Percentiles rank a stretch among this genome's conserved stretches.
These are phyloP conservation scores for Drosophila ironensis DNA, from an alignment of 1,140 invertebrate species.

Conservation along the genomic window DNA sequence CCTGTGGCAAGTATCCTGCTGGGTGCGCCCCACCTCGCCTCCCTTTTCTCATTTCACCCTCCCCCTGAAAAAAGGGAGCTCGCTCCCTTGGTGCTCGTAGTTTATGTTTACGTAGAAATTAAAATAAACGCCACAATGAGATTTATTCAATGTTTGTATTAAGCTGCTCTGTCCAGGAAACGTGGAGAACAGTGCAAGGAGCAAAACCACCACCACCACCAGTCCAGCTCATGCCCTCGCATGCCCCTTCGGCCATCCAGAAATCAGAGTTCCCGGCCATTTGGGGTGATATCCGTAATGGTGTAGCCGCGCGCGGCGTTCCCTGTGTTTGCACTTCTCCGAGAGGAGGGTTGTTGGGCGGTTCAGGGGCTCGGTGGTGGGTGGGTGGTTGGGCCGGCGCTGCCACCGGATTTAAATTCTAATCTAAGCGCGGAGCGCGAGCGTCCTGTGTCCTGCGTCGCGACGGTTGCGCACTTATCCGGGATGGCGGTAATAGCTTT, in stretches of 20 bases:
- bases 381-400: slow-evolving; percentile 5
- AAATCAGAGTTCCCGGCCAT: slow-evolving; percentile 57
- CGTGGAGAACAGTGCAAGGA: slow-evolving; percentile 19
- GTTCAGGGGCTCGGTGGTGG: slow-evolving; percentile 3
- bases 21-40: slow-evolving; percentile 16
- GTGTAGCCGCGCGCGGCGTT: slow-evolving; percentile 39
- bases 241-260: slow-evolving; percentile 15
- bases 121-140: slow-evolving; percentile 77
- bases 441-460: background rate
- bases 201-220: slow-evolving; percentile 43
- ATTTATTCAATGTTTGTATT: slow-evolving; percentile 80
- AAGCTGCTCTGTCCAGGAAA: slow-evolving; percentile 66
- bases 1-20: slow-evolving; percentile 6
- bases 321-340: slow-evolving; percentile 51
- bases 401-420: slow-evolving; percentile 72
- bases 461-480: slow-evolving; percentile 62
- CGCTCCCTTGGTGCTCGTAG: slow-evolving; percentile 63
- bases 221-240: background rate
- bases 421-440: slow-evolving; percentile 59
- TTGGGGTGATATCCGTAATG: slow-evolving; percentile 75
- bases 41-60: background rate
- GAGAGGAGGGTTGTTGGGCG: slow-evolving; percentile 23
- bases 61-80: slow-evolving; percentile 1
- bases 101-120: slow-evolving; percentile 80
- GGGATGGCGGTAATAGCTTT: slow-evolving; percentile 78